Evolutionary conservation across 2,797 vertebrate species (phyloP), one percentile per base, ranked within the genome.

Genomic region (Enteromius radiatus): DNA sequence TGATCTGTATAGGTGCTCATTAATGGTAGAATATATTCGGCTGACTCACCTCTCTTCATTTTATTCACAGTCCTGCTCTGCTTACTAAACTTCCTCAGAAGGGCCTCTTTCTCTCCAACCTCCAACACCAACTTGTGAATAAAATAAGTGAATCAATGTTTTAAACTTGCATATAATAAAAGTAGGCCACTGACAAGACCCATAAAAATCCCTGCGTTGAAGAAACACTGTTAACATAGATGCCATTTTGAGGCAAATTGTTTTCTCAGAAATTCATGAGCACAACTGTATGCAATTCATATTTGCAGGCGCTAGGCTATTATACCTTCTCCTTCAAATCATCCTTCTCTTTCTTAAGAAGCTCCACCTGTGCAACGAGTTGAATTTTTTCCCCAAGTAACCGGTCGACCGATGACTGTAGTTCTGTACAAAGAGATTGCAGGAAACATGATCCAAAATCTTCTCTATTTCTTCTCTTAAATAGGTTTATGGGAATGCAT

Each of bases 321-420:
- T 81, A 8, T 88, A 96, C 95, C 93, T 96, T 93, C 10, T 92
- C 89, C 79, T 81, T 92, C 52, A 96, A 91, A 15, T 89, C 87
- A 31, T 38, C 81, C 80, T 90, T 91, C 54, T 92, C 91, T 70
- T 68, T 88, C 88, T 87, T 93, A 78, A 96, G 90, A 36, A 89
- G 86, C 47, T 93, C 92, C 69, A 95, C 88, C 76, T 93, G 93
- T 45, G 89, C 70, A 64, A 88, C 85, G 79, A 96, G 89, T 28
- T 93, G 92, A 71, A 94, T 90, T 88, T 91, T 94, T 88, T 96
- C 95, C 5, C 85, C 87, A 82, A 95, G 80, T 56, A 97, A 90
- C 45, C 82, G 85, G 10, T 94, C 94, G 28, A 96, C 84, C 21
- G 90, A 91, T 0, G 84, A 87, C 92, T 95, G 94, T 19, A 96